Base-by-base conservation (phyloP, 2,113 vertebrate genomes). In the Murina feae region DNA sequence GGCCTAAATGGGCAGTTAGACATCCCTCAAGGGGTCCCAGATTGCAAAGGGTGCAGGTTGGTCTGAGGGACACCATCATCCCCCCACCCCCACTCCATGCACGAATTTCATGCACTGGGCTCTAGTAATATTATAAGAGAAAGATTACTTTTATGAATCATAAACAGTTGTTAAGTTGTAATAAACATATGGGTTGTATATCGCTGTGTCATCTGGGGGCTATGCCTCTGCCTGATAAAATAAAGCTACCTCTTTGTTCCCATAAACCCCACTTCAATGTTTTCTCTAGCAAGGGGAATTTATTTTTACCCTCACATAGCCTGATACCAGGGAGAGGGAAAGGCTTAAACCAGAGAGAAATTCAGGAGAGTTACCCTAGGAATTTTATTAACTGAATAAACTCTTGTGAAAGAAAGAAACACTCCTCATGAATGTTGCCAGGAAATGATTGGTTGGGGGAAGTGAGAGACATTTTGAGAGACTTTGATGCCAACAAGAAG, bases 141-240 rank as follows among this genome's bases (percentile, higher is more conserved):
- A 87, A 74, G 42, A n/a, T 53, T 91, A 47, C 79, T 88, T 87
- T 53, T 53, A 81, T 58, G 88, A 90, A 81, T 91, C 58, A 20
- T 76, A 58, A 80, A 3, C 14, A 66, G 30, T 71, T 42, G 5
- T 23, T 86, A 78, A 92, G 58, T 66, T 53, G 9, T 68, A 85
- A 60, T 47, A 39, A 91, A 60, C 12, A 53, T 60, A 2, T 86
- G 13, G 2, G 7, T 30, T 75, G 42, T n/a, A 13, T 39, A 86
- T 16, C 55, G 4, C 35, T 74, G 5, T 44, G 18, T 30, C 9
- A 69, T 16, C 0, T n/a, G 18, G 39, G 58, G 3, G 32, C 51
- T 32, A 18, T 21, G 11, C 2, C 16, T 68, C 21, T 78, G 14
- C 30, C 39, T 89, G 32, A 76, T 63, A 49, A 84, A 92, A 49